These are phyloP conservation scores for Trachymyrmex septentrionalis DNA, from an alignment of 1,140 invertebrate genomes.

Conservation along the genomic window DNA sequence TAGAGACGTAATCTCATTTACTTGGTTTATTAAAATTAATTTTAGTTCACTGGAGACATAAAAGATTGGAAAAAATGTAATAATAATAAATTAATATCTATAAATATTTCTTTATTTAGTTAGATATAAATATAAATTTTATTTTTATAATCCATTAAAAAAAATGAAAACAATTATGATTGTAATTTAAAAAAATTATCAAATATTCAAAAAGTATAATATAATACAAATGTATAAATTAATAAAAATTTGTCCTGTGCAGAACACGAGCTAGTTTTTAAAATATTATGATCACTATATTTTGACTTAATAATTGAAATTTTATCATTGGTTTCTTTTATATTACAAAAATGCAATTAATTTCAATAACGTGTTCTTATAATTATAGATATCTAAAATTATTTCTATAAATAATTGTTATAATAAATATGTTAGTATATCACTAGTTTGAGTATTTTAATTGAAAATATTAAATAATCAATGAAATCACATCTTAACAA, in stretches of 20 bases:
- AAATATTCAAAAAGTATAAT: slow-evolving; percentile 12
- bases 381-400: not conserved
- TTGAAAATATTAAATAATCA: not conserved
- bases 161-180: not conserved
- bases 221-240: not conserved
- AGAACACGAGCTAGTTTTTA: slow-evolving; percentile 10
- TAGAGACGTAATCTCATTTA: not conserved
- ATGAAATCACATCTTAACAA: not conserved
- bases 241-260: slow-evolving; percentile 10
- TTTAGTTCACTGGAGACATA: not conserved
- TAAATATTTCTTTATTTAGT: not conserved
- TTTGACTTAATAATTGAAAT: slow-evolving; percentile 39
- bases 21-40: not conserved
- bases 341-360: slow-evolving; percentile 10
- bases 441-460: not conserved
- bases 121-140: not conserved
- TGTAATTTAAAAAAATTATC: not conserved
- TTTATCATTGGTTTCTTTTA: slow-evolving; percentile 12
- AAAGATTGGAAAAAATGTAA: not conserved
- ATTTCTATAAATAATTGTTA: not conserved
- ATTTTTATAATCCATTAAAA: not conserved
- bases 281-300: slow-evolving; percentile 8
- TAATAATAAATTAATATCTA: not conserved
- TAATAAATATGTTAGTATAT: not conserved
- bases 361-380: slow-evolving; percentile 15